These are phyloP conservation scores for Lacerta bilineata DNA, from an alignment of 2,797 vertebrate genomes.

Conservation along the genomic window DNA sequence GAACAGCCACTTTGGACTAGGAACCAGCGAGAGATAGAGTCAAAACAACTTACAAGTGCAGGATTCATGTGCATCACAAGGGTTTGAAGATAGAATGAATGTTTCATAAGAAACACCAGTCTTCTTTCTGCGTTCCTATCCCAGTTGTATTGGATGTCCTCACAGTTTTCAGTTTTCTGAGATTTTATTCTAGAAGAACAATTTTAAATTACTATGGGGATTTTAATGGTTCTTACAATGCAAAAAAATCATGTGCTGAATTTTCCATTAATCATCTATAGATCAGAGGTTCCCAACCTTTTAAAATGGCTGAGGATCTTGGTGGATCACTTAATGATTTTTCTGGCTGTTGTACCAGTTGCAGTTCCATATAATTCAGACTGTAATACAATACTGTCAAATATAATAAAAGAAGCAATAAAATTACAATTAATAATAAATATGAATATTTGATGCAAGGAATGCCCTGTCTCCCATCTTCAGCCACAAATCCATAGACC, in stretches of 20 bases:
- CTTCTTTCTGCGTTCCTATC: background rate
- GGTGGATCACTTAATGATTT: no score
- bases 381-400: no score
- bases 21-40: background rate
- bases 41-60: constrained; percentile 4
- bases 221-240: constrained; percentile 33
- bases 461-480: no score
- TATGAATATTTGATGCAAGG: no score
- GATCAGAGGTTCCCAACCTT: no score
- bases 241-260: constrained; percentile 29
- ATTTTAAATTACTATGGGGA: background rate
- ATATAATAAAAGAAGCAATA: no score
- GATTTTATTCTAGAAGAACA: background rate
- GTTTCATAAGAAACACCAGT: background rate
- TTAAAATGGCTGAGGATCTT: no score
- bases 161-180: background rate
- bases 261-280: constrained; percentile 16
- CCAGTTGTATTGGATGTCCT: background rate
- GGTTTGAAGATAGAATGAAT: background rate
- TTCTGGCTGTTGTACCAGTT: no score
- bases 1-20: background rate
- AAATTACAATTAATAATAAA: no score
- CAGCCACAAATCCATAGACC: no score
- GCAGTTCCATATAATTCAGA: no score
- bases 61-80: background rate